Evolutionary conservation across 2,888 invertebrate genomes (phyloP).

Genomic region (Herminia tarsipennalis): DNA sequence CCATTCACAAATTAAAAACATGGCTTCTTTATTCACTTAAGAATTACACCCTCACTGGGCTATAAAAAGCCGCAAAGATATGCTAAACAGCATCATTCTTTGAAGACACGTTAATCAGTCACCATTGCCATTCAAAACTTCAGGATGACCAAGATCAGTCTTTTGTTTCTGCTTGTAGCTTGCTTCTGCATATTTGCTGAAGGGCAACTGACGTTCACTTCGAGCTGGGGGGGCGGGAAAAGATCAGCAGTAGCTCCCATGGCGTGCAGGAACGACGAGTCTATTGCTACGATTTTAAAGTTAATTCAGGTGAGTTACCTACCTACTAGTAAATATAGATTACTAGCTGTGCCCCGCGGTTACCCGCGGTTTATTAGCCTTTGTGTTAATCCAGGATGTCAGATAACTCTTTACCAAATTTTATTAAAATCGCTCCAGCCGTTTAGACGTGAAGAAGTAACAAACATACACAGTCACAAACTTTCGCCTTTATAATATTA

Average conservation of each 20-base stretch:
- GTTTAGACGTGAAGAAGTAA: too few species aligned
- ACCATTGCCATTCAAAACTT: constrained; percentile 1
- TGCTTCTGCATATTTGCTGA: constrained; percentile 59
- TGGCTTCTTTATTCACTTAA: constrained; percentile 48
- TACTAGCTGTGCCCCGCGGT: too few species aligned
- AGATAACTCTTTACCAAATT: too few species aligned
- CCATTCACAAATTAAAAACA: neutral
- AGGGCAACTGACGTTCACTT: constrained; percentile 85
- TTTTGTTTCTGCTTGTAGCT: constrained; percentile 57
- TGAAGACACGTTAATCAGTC: constrained; percentile 2
- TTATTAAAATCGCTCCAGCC: too few species aligned
- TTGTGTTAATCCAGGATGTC: too few species aligned
- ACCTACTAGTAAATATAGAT: too few species aligned
- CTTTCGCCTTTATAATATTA: too few species aligned
- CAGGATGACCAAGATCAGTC: constrained; percentile 59
- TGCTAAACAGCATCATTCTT: constrained; percentile 34
- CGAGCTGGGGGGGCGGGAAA: constrained; percentile 81
- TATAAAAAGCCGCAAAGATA: constrained; percentile 48
- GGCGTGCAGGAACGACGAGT: constrained; percentile 69
- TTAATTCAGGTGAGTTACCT: constrained; percentile 70
- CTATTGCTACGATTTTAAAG: constrained; percentile 65
- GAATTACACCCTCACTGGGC: constrained; percentile 5
- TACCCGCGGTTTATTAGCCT: too few species aligned
- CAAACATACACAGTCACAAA: too few species aligned
- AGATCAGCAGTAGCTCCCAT: constrained; percentile 58